These are phyloP conservation scores for Enteromius fasciolatus DNA, from an alignment of 2,797 vertebrate genomes.

Conservation along the genomic window DNA sequence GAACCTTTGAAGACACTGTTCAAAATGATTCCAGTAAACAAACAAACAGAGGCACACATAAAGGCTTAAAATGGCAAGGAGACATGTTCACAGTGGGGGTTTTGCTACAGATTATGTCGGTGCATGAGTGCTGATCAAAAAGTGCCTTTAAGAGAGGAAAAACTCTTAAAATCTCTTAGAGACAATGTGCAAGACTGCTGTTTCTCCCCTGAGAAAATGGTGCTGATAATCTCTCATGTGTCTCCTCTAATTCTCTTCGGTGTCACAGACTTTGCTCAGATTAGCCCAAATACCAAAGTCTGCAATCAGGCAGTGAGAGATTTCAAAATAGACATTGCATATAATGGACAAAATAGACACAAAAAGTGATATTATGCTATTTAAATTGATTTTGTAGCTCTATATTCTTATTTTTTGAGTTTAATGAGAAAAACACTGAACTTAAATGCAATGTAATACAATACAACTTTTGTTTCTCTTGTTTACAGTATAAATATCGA, in stretches of 20 bases:
- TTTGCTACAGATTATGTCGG: constrained; percentile 5
- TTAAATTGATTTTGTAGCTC: background rate
- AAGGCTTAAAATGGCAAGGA: background rate
- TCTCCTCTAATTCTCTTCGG: background rate
- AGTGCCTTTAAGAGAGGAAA: background rate
- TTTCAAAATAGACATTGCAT: background rate
- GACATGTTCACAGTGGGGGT: background rate
- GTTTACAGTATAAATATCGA: background rate
- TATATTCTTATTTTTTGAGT: background rate
- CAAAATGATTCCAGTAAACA: constrained; percentile 14
- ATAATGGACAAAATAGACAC: too few species aligned
- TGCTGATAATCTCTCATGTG: background rate
- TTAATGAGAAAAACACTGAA: background rate
- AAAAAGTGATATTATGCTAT: background rate
- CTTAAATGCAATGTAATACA: background rate
- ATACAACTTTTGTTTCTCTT: too few species aligned
- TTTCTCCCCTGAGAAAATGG: background rate
- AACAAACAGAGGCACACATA: background rate
- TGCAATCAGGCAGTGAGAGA: background rate
- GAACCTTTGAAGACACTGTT: constrained; percentile 24
- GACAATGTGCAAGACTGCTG: background rate
- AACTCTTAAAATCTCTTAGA: background rate
- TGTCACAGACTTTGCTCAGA: background rate
- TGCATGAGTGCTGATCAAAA: background rate
- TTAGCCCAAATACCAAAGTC: background rate